Conservation (phyloP, 2,113 vertebrate species). For the Chloropsis hardwickii region DNA sequence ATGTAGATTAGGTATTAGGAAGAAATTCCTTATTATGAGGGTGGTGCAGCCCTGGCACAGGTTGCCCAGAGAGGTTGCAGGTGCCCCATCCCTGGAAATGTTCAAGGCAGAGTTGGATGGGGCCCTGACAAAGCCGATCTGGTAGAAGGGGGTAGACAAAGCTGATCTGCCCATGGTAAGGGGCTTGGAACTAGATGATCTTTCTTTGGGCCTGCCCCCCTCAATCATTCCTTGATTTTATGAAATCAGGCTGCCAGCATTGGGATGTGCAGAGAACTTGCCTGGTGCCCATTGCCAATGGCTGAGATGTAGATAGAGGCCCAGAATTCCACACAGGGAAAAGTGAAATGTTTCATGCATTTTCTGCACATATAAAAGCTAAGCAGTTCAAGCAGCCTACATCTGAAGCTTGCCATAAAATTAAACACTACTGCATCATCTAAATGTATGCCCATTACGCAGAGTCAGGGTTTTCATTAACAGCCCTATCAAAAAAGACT, state of each 20-base stretch:
- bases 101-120: background rate
- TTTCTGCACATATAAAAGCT: background rate
- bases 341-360: background rate
- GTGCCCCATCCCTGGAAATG: background rate
- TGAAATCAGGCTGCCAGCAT: background rate
- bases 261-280: background rate
- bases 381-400: background rate
- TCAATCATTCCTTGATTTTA: background rate
- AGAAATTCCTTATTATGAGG: background rate
- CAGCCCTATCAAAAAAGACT: background rate
- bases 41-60: background rate
- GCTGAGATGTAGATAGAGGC: background rate
- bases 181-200: background rate
- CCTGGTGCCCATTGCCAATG: fast-evolving
- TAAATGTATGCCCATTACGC: background rate
- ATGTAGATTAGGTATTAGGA: background rate
- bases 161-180: background rate
- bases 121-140: background rate
- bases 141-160: background rate
- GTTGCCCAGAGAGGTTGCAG: background rate
- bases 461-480: background rate
- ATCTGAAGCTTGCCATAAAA: background rate
- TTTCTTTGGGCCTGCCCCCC: background rate
- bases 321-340: background rate
- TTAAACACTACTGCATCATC: background rate